Evolutionary conservation across 2,888 invertebrate species (phyloP), one percentile per base, ranked within the genome.

Genomic region (Xestia c-nigrum): DNA sequence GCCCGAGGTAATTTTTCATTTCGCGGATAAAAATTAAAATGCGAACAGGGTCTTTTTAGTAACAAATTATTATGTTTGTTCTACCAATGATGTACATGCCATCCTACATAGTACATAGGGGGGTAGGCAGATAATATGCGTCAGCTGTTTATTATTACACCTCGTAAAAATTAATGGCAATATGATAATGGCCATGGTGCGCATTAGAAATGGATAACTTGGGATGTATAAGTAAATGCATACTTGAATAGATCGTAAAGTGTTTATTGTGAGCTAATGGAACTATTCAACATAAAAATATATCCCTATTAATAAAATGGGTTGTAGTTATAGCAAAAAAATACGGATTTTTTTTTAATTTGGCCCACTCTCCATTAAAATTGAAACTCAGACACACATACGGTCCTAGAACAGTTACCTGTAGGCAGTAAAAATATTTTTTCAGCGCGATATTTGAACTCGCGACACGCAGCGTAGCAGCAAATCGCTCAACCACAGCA

Each of bases 101-200:
- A 38, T 50, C 55, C 38, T 24, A 63, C 38, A 1, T 24, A 14
- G n/a, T 61, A 66, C 12, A 9, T 57, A 31, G 24, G 38, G 50
- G 21, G 16, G 40, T 69, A 70, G 10, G 50, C 59, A 66, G n/a
- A 65, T 9, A 31, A 43, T n/a, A 66, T 46, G 75, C 72, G 84
- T 68, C 83, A 83, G 80, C 76, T 83, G 83, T 63, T 66, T 72
- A 63, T 74, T 72, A 80, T 70, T 57, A 76, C 47, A 55, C 24
- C 43, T 74, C 76, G 43, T 84, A 76, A 83, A 84, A 83, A 76
- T 55, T 72, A 70, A 83, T 83, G 63, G 80, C 43, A 57, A 69
- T 43, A 74, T 61, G 69, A 80, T 80, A 70, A 70, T 47, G 21
- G 38, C 55, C 21, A 24, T 24, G 47, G 9, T 55, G 40, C 38